Percentiles rank a stretch among this genome's conserved stretches.
Conservation (phyloP, 2,888 invertebrate genomes). For the Toxonevra muliebris region DNA sequence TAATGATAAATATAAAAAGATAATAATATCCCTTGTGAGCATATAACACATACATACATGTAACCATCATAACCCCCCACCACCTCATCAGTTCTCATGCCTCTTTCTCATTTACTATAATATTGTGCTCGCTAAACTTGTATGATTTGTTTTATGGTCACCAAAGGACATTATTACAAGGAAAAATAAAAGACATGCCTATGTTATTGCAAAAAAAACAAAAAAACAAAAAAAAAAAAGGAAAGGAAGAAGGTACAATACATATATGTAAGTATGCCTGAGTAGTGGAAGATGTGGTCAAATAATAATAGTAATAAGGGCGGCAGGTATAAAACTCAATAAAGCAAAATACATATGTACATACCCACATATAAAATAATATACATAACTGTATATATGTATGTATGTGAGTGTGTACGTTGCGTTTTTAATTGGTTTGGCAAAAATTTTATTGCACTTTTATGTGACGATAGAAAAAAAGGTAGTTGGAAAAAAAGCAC, state of each 20-base stretch:
- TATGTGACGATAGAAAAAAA: conserved; percentile 53
- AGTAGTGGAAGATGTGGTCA: neutral
- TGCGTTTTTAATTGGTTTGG: conserved; percentile 62
- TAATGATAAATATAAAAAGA: conserved; percentile 54
- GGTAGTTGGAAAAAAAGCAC: conserved; percentile 22
- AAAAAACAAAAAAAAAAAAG: neutral
- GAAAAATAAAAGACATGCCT: conserved; percentile 30
- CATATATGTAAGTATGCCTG: neutral
- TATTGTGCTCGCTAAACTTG: conserved; percentile 30
- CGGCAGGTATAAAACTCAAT: conserved; percentile 10
- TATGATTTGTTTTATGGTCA: conserved; percentile 59
- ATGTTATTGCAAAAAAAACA: neutral
- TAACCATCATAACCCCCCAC: neutral
- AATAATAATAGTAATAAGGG: neutral
- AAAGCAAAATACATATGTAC: conserved; percentile 16
- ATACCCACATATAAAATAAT: neutral
- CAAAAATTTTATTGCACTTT: conserved; percentile 55
- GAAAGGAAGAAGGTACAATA: no score
- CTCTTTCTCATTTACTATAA: neutral
- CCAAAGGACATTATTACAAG: conserved; percentile 57
- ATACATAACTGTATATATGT: conserved; percentile 54
- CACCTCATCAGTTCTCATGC: neutral
- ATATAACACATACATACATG: conserved; percentile 11
- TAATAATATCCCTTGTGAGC: conserved; percentile 26
- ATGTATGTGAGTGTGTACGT: conserved; percentile 44